A percentile compares a stretch with the other conserved stretches of the same genome.
Conservation (phyloP, 2,888 invertebrate genomes). For the Hermodice carunculata region DNA sequence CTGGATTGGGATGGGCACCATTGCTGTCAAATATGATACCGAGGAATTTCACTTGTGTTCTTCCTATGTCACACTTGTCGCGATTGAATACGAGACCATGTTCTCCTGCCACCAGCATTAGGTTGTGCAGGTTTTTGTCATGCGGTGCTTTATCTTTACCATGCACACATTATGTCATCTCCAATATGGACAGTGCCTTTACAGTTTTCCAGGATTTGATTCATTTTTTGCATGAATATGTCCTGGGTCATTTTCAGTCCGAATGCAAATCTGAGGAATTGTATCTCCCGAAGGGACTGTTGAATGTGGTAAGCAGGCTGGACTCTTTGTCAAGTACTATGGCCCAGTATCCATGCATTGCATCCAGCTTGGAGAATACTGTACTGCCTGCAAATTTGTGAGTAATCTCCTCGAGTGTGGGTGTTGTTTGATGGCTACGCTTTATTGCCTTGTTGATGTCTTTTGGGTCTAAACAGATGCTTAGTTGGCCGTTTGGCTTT, state of each 20-base stretch:
- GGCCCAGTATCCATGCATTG: slow-evolving; percentile 32
- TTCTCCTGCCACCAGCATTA: background rate
- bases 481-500: slow-evolving; percentile 14
- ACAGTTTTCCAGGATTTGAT: background rate
- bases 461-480: slow-evolving; percentile 25
- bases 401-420: slow-evolving; percentile 27
- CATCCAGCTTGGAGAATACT: slow-evolving; percentile 28
- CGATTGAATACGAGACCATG: slow-evolving; percentile 10
- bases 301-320: slow-evolving; percentile 17
- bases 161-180: slow-evolving; percentile 8
- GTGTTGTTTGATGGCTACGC: slow-evolving; percentile 15
- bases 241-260: slow-evolving; percentile 9
- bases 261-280: slow-evolving; percentile 9
- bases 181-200: slow-evolving; percentile 2
- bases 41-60: slow-evolving; percentile 25
- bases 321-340: slow-evolving; percentile 17
- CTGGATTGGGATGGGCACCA: slow-evolving; percentile 35
- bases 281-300: slow-evolving; percentile 13
- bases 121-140: slow-evolving; percentile 1
- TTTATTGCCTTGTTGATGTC: slow-evolving; percentile 22
- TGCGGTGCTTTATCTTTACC: background rate
- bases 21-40: slow-evolving; percentile 21
- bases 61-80: background rate
- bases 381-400: slow-evolving; percentile 18
- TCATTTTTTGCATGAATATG: slow-evolving; percentile 11